These are phyloP conservation scores for Orius laevigatus DNA, from an alignment of 1,140 invertebrate genomes.

Conservation along the genomic window DNA sequence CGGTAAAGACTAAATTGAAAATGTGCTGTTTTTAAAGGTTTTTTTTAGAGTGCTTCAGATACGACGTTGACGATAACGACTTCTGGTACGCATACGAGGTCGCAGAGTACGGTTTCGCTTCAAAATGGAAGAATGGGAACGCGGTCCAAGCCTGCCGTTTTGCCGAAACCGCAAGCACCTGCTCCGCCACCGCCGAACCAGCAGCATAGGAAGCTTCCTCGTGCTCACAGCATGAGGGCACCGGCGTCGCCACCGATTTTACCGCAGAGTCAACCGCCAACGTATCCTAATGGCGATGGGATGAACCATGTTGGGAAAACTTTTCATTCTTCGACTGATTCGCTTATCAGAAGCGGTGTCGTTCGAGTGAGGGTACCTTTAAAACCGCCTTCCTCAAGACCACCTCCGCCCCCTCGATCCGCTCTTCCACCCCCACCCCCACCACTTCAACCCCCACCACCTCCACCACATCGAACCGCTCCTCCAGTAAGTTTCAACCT, in stretches of 20 bases:
- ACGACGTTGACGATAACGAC: conserved; percentile 13
- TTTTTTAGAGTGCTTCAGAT: conserved; percentile 14
- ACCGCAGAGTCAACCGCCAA: conserved; percentile 12
- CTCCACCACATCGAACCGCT: conserved; percentile 20
- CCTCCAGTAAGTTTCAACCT: conserved; percentile 13
- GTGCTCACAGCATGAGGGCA: conserved; percentile 37
- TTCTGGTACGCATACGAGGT: conserved; percentile 8
- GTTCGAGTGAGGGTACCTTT: conserved; percentile 24
- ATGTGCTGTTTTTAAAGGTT: conserved; percentile 3
- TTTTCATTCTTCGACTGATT: conserved; percentile 36
- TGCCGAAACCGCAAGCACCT: conserved; percentile 34
- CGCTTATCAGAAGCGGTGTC: conserved; percentile 23
- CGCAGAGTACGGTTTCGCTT: conserved; percentile 13
- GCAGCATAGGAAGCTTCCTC: conserved; percentile 26
- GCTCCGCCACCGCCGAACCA: conserved; percentile 32
- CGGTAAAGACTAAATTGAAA: conserved; percentile 16
- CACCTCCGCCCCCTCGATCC: conserved; percentile 28
- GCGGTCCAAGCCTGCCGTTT: conserved; percentile 26
- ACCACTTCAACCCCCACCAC: conserved; percentile 26
- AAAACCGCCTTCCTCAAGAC: conserved; percentile 27
- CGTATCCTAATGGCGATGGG: conserved; percentile 11
- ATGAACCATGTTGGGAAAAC: conserved; percentile 23
- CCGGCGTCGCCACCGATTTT: conserved; percentile 32
- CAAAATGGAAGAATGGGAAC: conserved; percentile 1
- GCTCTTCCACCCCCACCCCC: conserved; percentile 21